Percentiles rank a stretch among this genome's conserved stretches.
Conservation (phyloP, 2,113 vertebrate genomes). For the Taurulus bubalis region DNA sequence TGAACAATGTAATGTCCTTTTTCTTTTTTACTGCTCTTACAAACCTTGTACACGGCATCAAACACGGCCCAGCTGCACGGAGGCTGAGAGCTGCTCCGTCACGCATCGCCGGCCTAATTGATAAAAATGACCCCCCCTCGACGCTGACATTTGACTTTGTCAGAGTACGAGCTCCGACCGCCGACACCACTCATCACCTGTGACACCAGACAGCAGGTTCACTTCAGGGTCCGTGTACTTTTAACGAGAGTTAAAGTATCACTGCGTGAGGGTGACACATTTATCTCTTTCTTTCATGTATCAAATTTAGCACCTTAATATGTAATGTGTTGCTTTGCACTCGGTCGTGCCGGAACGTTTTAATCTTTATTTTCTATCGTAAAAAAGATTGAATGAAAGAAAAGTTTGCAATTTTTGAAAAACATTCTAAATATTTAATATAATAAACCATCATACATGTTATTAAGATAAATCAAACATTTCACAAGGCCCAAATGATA, state of each 20-base stretch:
- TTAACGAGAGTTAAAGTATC: constrained; percentile 1
- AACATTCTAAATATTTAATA: too few relatives aligned
- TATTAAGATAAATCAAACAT: too few relatives aligned
- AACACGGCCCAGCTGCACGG: constrained; percentile 38
- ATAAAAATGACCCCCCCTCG: constrained; percentile 29
- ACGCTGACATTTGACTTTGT: constrained; percentile 38
- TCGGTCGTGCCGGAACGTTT: too few relatives aligned
- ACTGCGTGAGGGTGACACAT: neutral
- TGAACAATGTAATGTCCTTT: constrained; percentile 4
- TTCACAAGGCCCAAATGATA: too few relatives aligned
- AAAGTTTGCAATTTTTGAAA: too few relatives aligned
- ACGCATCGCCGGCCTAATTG: constrained; percentile 44
- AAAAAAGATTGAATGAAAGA: too few relatives aligned
- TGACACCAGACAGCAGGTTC: constrained; percentile 13
- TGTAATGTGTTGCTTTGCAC: too few relatives aligned
- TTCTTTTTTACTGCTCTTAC: constrained; percentile 1
- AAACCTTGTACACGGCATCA: neutral
- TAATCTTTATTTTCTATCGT: too few relatives aligned
- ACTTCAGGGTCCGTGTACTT: neutral
- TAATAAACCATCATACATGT: too few relatives aligned
- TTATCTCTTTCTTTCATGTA: too few relatives aligned
- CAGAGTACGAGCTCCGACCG: neutral
- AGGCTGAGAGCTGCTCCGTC: constrained; percentile 18
- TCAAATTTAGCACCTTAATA: too few relatives aligned
- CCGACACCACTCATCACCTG: constrained; percentile 1